A percentile compares a stretch with the other conserved stretches of the same genome.
phyloP scores from a whole-genome alignment of 2,797 vertebrate species.

The Acipenser oxyrinchus region DNA sequence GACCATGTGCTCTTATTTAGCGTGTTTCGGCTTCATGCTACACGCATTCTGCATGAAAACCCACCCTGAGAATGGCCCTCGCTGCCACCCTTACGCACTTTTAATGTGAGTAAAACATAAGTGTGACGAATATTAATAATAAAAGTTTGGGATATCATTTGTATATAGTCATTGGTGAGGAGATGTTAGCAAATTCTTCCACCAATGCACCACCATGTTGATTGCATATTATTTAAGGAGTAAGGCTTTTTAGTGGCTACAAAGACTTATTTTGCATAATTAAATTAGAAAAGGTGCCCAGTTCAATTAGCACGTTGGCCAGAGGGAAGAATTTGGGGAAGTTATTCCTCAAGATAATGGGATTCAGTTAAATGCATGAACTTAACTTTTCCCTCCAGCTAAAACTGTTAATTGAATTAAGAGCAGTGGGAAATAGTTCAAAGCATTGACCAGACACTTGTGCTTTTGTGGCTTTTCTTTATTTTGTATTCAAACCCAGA shows the following conservation, averaged over 20 bases:
- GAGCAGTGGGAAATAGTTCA: neutral
- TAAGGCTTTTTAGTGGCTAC: too few relatives aligned
- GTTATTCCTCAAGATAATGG: neutral
- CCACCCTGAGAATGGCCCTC: slow-evolving; percentile 16
- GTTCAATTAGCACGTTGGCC: too few relatives aligned
- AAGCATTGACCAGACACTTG: neutral
- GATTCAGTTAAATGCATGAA: neutral
- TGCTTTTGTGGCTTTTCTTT: too few relatives aligned
- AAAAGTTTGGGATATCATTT: neutral
- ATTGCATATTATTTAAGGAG: neutral
- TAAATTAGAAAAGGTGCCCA: too few relatives aligned
- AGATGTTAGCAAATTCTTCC: too few relatives aligned
- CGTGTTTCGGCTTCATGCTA: slow-evolving; percentile 26
- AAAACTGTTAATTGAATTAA: neutral
- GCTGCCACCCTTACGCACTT: slow-evolving; percentile 17
- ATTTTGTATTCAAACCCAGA: slow-evolving; percentile 7
- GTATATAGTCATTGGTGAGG: neutral
- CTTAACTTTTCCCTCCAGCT: neutral
- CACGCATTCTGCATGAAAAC: slow-evolving; percentile 27
- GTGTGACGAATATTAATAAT: neutral
- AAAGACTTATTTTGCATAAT: neutral
- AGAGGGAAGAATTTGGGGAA: neutral
- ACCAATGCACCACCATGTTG: too few relatives aligned
- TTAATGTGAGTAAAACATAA: slow-evolving; percentile 14
- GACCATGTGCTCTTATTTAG: slow-evolving; percentile 19